phyloP scores from a whole-genome alignment of 1,140 invertebrate genomes.

The Goniozus legneri region DNA sequence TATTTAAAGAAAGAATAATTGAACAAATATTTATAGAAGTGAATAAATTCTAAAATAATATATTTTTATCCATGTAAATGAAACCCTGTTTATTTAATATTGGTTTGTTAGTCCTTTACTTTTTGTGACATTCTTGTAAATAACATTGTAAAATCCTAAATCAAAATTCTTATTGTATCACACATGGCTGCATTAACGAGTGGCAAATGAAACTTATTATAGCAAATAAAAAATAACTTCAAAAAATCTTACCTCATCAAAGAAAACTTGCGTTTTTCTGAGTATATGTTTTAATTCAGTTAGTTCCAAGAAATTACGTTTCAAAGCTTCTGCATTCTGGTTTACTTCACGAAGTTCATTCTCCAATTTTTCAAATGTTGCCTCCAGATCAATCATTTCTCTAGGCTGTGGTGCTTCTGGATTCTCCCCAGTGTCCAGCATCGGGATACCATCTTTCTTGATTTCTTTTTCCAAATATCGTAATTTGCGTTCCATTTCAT shows the following conservation, averaged over 20 bases:
- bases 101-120: too few relatives aligned
- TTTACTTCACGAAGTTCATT: slow-evolving; percentile 96
- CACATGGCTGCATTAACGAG: not conserved
- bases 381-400: slow-evolving; percentile 99
- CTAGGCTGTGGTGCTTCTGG: slow-evolving; percentile 96
- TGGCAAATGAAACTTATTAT: not conserved
- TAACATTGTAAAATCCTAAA: too few relatives aligned
- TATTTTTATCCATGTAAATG: too few relatives aligned
- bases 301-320: slow-evolving; percentile 92
- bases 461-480: slow-evolving; percentile 98
- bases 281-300: slow-evolving; percentile 96
- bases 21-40: too few relatives aligned
- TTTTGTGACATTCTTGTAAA: too few relatives aligned
- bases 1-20: too few relatives aligned
- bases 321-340: slow-evolving; percentile 94
- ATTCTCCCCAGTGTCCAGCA: slow-evolving; percentile 95
- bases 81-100: too few relatives aligned
- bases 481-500: slow-evolving; percentile 92
- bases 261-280: slow-evolving; percentile 95
- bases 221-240: not conserved
- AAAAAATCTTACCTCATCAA: slow-evolving; percentile 82
- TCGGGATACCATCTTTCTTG: slow-evolving; percentile 94
- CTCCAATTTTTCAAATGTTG: slow-evolving; percentile 93
- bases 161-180: too few relatives aligned
- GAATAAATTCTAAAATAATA: too few relatives aligned